phyloP scores from a whole-genome alignment of 2,888 invertebrate species.

The Callosobruchus maculatus region DNA sequence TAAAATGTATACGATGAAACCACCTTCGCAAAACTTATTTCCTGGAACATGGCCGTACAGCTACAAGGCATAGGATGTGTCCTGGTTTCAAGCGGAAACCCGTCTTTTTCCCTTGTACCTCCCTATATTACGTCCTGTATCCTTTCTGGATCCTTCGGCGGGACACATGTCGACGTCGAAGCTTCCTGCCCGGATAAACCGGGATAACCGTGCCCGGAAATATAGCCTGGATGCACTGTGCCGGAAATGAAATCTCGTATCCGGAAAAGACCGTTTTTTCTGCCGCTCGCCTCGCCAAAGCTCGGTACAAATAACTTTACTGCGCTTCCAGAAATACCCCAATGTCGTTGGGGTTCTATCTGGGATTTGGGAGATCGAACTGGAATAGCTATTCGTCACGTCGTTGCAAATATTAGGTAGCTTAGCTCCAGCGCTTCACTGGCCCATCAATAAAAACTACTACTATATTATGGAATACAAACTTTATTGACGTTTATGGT shows the following conservation, averaged over 20 bases:
- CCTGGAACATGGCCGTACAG: not conserved
- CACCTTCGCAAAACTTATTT: not conserved
- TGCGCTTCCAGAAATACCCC: not conserved
- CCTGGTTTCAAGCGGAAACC: not conserved
- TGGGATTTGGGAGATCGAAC: not conserved
- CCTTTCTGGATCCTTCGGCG: not conserved
- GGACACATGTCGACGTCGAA: constrained; percentile 51
- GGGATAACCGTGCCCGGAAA: constrained; percentile 55
- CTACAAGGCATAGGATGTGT: not conserved
- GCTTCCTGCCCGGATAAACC: constrained; percentile 56
- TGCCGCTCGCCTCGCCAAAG: not conserved
- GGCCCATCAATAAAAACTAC: too few relatives aligned
- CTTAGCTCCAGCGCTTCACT: too few relatives aligned
- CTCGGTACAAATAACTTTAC: not conserved
- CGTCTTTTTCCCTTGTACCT: not conserved
- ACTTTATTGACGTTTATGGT: too few relatives aligned
- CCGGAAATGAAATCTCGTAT: not conserved
- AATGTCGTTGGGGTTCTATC: not conserved
- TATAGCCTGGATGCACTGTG: not conserved
- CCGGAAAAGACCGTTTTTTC: not conserved
- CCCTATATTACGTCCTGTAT: not conserved
- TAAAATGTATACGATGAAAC: not conserved
- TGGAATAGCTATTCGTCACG: not conserved
- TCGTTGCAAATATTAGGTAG: not conserved
- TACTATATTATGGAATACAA: too few relatives aligned